Base-by-base conservation (phyloP, 2,113 vertebrate species). In the Dicrurus megarhynchus region DNA sequence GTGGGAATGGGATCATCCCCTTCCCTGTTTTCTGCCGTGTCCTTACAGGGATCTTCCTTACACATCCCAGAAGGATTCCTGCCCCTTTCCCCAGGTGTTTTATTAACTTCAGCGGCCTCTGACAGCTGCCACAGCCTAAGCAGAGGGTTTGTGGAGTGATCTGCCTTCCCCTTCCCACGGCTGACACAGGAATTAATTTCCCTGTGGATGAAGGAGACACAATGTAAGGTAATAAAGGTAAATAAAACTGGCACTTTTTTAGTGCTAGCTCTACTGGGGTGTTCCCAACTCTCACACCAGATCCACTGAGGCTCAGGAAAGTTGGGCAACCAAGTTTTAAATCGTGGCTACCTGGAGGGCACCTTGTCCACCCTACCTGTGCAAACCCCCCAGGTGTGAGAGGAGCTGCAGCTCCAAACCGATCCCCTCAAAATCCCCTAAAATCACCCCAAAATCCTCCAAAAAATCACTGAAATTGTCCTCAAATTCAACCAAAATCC, bases 271-370 rank as follows among this genome's bases (percentile, higher is more conserved):
- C 5, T 23, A 3, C 26, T 13, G 81, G 37, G 1, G 17, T 20
- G 61, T 39, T 26, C 61, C 13, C 68, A 10, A 1, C 42, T 3
- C 49, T 13, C 9, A 7, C 4, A 0, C 12, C 9, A 10, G 23
- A 22, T 15, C 9, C 27, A 6, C 22, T 0, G 56, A 50, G 83
- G 47, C 88, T 84, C 46, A 14, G 73, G 1, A 35, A 18, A n/a
- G 24, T 4, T 1, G 10, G 1, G 4, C 57, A 4, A 7, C 0
- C 30, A 1, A 1, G 8, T 2, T 3, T 19, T 1, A 13, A 19
- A 24, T 6, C 4, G 3, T 12, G 8, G 56, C 71, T 27, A 0
- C 70, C 35, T 10, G 12, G 30, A 35, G 30, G 35, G 9, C 37
- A 11, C 44, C 61, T 21, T 7, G 30, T 6, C 32, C 55, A n/a